Conservation (phyloP, 1,140 invertebrate species). For the Drosophila yakuba region DNA sequence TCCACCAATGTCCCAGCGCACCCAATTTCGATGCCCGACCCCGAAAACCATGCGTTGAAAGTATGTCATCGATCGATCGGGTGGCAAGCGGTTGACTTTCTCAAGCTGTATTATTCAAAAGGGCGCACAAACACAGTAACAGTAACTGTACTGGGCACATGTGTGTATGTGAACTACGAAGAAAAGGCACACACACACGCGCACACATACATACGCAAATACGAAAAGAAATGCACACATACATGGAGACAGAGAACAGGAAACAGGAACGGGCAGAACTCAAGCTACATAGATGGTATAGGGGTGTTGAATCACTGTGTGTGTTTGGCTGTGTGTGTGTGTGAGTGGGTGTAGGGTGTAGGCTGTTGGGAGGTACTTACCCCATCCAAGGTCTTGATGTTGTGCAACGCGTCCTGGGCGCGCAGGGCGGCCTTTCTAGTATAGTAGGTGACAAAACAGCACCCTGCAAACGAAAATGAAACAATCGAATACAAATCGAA, state of each 20-base stretch:
- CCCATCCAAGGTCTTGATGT: constrained; percentile 98
- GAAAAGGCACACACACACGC: constrained; percentile 23
- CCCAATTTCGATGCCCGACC: background rate
- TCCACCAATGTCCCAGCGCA: background rate
- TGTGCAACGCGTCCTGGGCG: constrained; percentile 99
- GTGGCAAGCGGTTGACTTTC: constrained; percentile 72
- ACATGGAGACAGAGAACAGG: constrained; percentile 47
- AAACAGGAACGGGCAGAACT: constrained; percentile 53
- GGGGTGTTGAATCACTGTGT: background rate
- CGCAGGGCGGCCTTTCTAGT: constrained; percentile 98
- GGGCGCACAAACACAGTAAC: constrained; percentile 23
- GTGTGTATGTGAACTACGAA: constrained; percentile 21
- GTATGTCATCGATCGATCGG: constrained; percentile 74
- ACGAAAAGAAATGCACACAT: constrained; percentile 33
- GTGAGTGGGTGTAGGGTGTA: background rate
- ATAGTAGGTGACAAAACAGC: constrained; percentile 99
- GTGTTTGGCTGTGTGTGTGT: background rate
- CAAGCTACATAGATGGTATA: constrained; percentile 53
- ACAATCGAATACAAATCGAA: constrained; percentile 82
- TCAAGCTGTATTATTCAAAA: constrained; percentile 78
- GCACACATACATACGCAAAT: constrained; percentile 35
- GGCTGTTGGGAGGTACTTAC: constrained; percentile 89
- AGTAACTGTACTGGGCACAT: constrained; percentile 34
- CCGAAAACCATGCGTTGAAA: constrained; percentile 46
- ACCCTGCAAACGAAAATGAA: constrained; percentile 96